These are phyloP conservation scores for Drosophila eohydei DNA, from an alignment of 2,888 invertebrate species.

Conservation along the genomic window DNA sequence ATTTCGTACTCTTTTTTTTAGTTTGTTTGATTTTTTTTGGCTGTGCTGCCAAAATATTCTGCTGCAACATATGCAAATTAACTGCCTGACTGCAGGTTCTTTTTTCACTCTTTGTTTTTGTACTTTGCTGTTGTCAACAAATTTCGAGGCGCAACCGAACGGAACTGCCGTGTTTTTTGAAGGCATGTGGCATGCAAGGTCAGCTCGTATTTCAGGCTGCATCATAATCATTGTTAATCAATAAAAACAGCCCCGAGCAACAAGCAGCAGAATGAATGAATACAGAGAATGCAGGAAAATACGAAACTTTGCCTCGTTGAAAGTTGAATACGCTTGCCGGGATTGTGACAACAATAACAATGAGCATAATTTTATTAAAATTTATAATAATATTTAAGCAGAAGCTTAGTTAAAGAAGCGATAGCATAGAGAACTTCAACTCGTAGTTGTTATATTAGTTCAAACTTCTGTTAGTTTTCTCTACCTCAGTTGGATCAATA, in stretches of 20 bases:
- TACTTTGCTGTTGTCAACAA: slow-evolving; percentile 47
- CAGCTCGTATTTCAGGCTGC: slow-evolving; percentile 50
- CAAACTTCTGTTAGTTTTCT: background rate
- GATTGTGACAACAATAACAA: background rate
- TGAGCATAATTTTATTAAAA: background rate
- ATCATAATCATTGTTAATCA: slow-evolving; percentile 57
- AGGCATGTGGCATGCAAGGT: slow-evolving; percentile 55
- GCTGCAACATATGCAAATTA: slow-evolving; percentile 67
- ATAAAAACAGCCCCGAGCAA: slow-evolving; percentile 41
- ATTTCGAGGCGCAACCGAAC: slow-evolving; percentile 35
- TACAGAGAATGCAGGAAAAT: background rate
- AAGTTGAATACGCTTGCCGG: background rate
- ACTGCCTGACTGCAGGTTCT: slow-evolving; percentile 37
- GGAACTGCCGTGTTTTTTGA: slow-evolving; percentile 34
- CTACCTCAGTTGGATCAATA: background rate
- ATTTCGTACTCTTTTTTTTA: background rate
- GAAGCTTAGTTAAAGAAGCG: background rate
- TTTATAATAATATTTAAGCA: background rate
- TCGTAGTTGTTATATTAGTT: background rate
- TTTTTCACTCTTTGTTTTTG: slow-evolving; percentile 25
- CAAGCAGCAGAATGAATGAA: slow-evolving; percentile 5
- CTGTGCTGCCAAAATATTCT: slow-evolving; percentile 48
- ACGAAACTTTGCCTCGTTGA: background rate
- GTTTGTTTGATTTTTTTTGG: slow-evolving; percentile 28
- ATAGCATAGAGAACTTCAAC: background rate